Percentiles rank a stretch among this genome's conserved stretches.
Conservation (phyloP, 1,140 invertebrate genomes). For the Megathymus violae region DNA sequence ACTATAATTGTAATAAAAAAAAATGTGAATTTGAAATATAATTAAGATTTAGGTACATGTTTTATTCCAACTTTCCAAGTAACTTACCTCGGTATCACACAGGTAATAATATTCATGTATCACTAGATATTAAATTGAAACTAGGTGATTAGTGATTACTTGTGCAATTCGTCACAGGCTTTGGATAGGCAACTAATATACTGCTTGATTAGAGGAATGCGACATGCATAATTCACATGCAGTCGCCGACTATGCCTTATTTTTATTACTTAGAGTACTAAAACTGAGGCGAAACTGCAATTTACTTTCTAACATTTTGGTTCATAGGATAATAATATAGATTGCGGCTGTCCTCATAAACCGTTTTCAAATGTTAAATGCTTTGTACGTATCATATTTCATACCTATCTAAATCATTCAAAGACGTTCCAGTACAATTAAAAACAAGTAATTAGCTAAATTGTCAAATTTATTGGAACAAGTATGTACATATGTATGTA, state of each 20-base stretch:
- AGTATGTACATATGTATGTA: too few species aligned
- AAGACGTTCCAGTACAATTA: too few species aligned
- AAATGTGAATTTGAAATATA: background rate
- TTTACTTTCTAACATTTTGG: conserved; percentile 27
- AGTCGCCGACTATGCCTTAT: conserved; percentile 19
- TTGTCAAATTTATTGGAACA: background rate
- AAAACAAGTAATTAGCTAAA: conserved; percentile 2
- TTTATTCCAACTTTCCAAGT: conserved; percentile 3
- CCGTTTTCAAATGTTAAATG: conserved; percentile 9
- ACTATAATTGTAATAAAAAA: background rate
- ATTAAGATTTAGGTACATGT: background rate
- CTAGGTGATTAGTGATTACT: conserved; percentile 46
- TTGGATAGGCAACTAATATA: conserved; percentile 36
- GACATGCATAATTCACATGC: conserved; percentile 36
- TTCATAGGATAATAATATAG: background rate
- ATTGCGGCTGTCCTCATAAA: conserved; percentile 24
- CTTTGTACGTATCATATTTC: conserved; percentile 1
- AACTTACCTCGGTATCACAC: conserved; percentile 19
- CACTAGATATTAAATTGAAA: conserved; percentile 31
- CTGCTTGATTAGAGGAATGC: conserved; percentile 38
- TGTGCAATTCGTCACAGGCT: conserved; percentile 48
- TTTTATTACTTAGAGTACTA: conserved; percentile 7
- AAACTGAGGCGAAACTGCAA: conserved; percentile 7
- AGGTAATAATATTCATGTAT: conserved; percentile 24
- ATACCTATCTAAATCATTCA: too few species aligned